Evolutionary conservation across 2,888 invertebrate species (phyloP), one percentile per base, ranked within the genome.

Genomic region (Trypoxylon attenuatum): DNA sequence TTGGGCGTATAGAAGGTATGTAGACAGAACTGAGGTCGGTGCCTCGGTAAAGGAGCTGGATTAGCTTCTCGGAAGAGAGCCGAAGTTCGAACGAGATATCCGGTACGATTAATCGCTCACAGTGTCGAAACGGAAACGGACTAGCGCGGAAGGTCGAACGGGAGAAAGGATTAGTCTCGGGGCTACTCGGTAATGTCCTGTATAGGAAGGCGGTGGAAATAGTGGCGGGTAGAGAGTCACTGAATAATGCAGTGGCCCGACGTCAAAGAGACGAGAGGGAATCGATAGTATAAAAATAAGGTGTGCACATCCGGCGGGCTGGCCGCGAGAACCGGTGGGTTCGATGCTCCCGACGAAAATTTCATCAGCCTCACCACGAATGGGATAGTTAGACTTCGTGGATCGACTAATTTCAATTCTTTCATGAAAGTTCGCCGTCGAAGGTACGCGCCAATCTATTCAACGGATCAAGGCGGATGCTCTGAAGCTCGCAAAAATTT

Each of bases 261-360:
- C 69, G 63, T 71, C 76, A 76, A 77, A 73, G 73, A 67, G 68
- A 23, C 57, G 65, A 59, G n/a, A 56, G 51, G 62, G 59, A 69
- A 78, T 78, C 77, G 76, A 78, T 78, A 77, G 72, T 66, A 66
- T 72, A 74, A 78, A 78, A 78, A 78, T 78, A 77, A 72, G 70
- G 67, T 61, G n/a, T n/a, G 69, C 65, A 71, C 71, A 57, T 73
- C 60, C 67, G n/a, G 19, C 8, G 10, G 8, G 13, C n/a, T 33
- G 13, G 0, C 33, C 1, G 33, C n/a, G n/a, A 15, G 13, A 16
- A 19, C 50, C 15, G 46, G 39, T 25, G 57, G 43, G 72, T 73
- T 75, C 75, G 69, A 74, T 73, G 76, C 76, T 68, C 62, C 25
- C 53, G 15, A 45, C 59, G 55, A 68, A 75, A 75, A 76, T 76